A percentile compares a stretch with the other conserved stretches of the same genome.
Evolutionary conservation across 37 sponge, comb jelly and placozoan species (phyloP).

Genomic region (Cliona cf. orientalis): DNA sequence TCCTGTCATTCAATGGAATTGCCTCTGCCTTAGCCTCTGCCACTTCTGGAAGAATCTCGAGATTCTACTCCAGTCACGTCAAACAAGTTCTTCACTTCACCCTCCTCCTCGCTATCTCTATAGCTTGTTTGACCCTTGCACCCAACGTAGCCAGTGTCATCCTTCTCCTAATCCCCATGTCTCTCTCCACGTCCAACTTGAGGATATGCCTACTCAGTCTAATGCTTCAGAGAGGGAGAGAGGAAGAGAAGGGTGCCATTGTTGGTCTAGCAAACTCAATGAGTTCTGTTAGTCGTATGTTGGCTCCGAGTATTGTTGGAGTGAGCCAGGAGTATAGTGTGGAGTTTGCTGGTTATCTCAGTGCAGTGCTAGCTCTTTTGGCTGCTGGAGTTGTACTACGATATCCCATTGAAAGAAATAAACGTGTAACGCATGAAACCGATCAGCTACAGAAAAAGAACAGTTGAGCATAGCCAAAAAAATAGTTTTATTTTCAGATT

Average conservation of each 20-base stretch:
- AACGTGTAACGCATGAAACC: no score
- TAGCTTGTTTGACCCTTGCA: conserved; percentile 33
- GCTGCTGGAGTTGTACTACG: conserved; percentile 10
- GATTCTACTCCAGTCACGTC: conserved; percentile 36
- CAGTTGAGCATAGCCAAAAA: no score
- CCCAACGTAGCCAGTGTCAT: conserved; percentile 25
- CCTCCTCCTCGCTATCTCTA: conserved; percentile 34
- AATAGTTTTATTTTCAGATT: no score
- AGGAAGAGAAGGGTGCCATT: conserved; percentile 68
- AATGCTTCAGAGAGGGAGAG: conserved; percentile 33
- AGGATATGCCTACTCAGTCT: conserved; percentile 55
- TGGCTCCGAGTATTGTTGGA: conserved; percentile 72
- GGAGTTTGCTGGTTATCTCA: conserved; percentile 30
- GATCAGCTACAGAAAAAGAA: no score
- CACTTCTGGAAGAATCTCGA: conserved; percentile 41
- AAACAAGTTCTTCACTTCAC: conserved; percentile 48
- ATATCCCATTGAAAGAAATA: no score
- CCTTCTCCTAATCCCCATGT: conserved; percentile 50
- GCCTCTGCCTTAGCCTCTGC: conserved; percentile 37
- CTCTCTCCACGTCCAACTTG: conserved; percentile 63
- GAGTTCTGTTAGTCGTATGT: conserved; percentile 61
- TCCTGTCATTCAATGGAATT: conserved; percentile 72
- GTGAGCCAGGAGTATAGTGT: conserved; percentile 45
- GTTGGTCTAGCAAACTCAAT: conserved; percentile 75
- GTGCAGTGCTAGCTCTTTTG: conserved; percentile 21